These are phyloP conservation scores for Bothrops jararaca DNA, from an alignment of 2,113 vertebrate genomes.

Conservation along the genomic window DNA sequence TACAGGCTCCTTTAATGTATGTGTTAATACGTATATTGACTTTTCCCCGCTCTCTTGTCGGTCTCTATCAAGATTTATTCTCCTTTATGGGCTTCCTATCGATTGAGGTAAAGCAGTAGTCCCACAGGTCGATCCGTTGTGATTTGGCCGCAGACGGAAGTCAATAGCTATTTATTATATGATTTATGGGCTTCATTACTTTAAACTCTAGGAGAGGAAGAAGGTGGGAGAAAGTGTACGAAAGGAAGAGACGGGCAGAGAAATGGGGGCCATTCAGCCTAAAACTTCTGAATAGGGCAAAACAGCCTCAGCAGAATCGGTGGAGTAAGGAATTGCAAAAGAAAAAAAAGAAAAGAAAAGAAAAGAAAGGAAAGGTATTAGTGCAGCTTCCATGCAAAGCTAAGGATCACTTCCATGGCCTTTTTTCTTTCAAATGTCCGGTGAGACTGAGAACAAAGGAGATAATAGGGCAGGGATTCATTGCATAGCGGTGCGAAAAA, in stretches of 20 bases:
- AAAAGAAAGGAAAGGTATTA: not conserved
- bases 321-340: not conserved
- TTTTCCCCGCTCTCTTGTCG: constrained; percentile 34
- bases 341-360: not conserved
- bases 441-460: not conserved
- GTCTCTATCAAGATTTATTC: constrained; percentile 75
- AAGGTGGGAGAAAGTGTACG: rapidly evolving
- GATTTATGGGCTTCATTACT: constrained; percentile 69
- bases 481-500: not conserved
- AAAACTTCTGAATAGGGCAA: not conserved
- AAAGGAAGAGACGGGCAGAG: not conserved
- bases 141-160: constrained; percentile 60
- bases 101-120: constrained; percentile 61
- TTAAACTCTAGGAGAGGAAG: constrained; percentile 21
- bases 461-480: not conserved
- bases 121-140: constrained; percentile 69
- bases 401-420: not conserved
- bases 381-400: not conserved
- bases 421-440: not conserved
- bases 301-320: rapidly evolving
- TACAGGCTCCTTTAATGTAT: constrained; percentile 33
- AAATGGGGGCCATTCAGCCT: not conserved
- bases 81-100: constrained; percentile 54
- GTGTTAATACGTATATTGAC: constrained; percentile 68
- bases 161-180: constrained; percentile 77